Conservation (phyloP, 2,888 invertebrate species). For the Hyposoter dolosus region DNA sequence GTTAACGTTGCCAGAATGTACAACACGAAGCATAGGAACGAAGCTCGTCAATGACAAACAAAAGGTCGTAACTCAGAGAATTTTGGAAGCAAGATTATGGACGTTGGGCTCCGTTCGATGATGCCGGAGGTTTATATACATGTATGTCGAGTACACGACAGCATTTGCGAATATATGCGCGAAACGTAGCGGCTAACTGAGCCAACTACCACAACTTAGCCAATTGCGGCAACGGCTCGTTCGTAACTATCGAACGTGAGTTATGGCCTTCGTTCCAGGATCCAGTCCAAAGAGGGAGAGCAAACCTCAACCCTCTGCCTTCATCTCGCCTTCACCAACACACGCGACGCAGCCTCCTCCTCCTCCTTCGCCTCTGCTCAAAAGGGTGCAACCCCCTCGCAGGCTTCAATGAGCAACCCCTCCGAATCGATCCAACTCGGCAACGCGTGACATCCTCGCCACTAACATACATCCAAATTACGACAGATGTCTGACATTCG, state of each 20-base stretch:
- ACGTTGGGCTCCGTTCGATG: slow-evolving; percentile 4
- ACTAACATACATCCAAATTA: slow-evolving; percentile 49
- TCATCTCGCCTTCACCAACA: slow-evolving; percentile 57
- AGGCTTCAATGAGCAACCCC: slow-evolving; percentile 1
- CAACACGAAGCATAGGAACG: slow-evolving; percentile 14
- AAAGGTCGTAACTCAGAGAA: slow-evolving; percentile 21
- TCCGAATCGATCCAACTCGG: slow-evolving; percentile 61
- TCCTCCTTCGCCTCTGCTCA: neutral
- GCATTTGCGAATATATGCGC: slow-evolving; percentile 66
- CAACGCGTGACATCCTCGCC: slow-evolving; percentile 61
- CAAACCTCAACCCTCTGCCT: slow-evolving; percentile 27
- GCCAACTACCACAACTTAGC: slow-evolving; percentile 78
- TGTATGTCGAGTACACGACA: slow-evolving; percentile 8
- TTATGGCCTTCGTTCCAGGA: slow-evolving; percentile 77
- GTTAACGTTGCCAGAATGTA: slow-evolving; percentile 31
- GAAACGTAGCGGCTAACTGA: slow-evolving; percentile 69
- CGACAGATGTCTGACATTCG: slow-evolving; percentile 32
- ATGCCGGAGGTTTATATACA: neutral
- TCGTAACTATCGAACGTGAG: slow-evolving; percentile 82
- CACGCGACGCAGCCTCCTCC: slow-evolving; percentile 22
- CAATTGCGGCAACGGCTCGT: slow-evolving; percentile 82
- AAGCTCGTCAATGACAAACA: slow-evolving; percentile 8
- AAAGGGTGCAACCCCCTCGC: neutral
- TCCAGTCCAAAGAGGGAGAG: neutral
- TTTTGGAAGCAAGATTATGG: slow-evolving; percentile 2